Conservation (phyloP, 2,888 invertebrate genomes). For the Phrixothrix hirtus region DNA sequence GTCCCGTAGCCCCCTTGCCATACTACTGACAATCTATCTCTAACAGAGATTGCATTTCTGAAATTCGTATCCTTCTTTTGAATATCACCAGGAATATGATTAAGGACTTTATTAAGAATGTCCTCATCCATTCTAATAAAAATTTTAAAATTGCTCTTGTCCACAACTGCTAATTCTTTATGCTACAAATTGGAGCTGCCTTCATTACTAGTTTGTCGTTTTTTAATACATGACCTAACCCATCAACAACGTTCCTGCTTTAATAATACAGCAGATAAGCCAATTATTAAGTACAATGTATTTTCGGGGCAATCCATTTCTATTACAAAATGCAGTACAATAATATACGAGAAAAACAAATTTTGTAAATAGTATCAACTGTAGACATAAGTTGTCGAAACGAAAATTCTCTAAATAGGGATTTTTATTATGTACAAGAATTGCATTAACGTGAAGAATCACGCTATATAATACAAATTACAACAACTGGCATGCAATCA, state of each 20-base stretch:
- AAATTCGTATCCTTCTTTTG: slow-evolving; percentile 10
- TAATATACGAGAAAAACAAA: too few species aligned
- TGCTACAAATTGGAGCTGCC: background rate
- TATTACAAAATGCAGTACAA: too few species aligned
- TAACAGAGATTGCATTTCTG: slow-evolving; percentile 11
- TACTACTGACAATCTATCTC: slow-evolving; percentile 13
- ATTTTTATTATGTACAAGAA: too few species aligned
- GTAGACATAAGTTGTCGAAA: too few species aligned
- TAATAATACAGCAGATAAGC: slow-evolving; percentile 3
- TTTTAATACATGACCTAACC: background rate
- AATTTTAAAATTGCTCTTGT: background rate
- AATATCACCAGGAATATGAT: slow-evolving; percentile 6
- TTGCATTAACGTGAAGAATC: too few species aligned
- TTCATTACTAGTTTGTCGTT: background rate
- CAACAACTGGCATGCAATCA: too few species aligned
- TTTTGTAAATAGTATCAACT: too few species aligned
- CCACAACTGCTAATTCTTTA: background rate
- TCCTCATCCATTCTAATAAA: slow-evolving; percentile 1
- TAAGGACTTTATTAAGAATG: background rate
- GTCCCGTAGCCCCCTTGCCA: too few species aligned
- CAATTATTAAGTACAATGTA: background rate
- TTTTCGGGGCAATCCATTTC: background rate
- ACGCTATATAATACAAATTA: too few species aligned
- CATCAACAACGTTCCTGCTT: background rate
- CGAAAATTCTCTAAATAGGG: too few species aligned